Base-by-base conservation (phyloP, 2,113 vertebrate species). In the Rhinichthys klamathensis region DNA sequence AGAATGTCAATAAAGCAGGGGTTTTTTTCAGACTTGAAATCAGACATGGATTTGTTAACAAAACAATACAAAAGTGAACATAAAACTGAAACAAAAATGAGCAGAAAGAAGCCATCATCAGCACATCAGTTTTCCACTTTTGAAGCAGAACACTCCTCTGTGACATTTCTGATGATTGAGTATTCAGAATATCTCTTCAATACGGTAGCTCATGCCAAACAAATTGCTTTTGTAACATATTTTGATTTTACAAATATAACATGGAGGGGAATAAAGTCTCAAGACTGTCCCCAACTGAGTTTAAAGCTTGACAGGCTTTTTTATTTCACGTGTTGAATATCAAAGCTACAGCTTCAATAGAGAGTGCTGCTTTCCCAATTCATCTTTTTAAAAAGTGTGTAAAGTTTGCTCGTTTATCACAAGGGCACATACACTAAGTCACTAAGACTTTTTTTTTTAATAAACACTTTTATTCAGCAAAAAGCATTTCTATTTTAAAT, bases 201-300 rank as follows among this genome's bases (percentile, higher is more conserved):
- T 41, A 61, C 11, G 30, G 23, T 46, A n/a, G 58, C 58, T 63
- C 78, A 30, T 67, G 60, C 41, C 60, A 49, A 44, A 79, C 61
- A 79, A 69, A 79, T 67, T 35, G 74, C 46, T 32, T 49, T 67
- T 78, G 83, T 78, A 85, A 67, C 76, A 54, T 56, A 56, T 84
- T 85, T 79, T 70, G 41, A 61, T 23, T 60, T 61, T 79, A 60
- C 76, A 41, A 79, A 79, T 61, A 79, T 61, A 61, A 41, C 76
- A 72, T 72, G 35, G 44, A 67, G 25, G 61, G 61, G 63, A 78
- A 79, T 25, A 18, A 51, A 51, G 58, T 58, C 35, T 4, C 21
- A 69, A 85, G 65, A 67, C 44, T 78, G 49, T 63, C 74, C 27
- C 65, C n/a, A 44, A 78, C 27, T 84, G 60, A 30, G 10, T 38